Percentiles rank a stretch among this genome's conserved stretches.
These are phyloP conservation scores for Mus pahari DNA, from an alignment of 2,113 vertebrate species.

Conservation along the genomic window DNA sequence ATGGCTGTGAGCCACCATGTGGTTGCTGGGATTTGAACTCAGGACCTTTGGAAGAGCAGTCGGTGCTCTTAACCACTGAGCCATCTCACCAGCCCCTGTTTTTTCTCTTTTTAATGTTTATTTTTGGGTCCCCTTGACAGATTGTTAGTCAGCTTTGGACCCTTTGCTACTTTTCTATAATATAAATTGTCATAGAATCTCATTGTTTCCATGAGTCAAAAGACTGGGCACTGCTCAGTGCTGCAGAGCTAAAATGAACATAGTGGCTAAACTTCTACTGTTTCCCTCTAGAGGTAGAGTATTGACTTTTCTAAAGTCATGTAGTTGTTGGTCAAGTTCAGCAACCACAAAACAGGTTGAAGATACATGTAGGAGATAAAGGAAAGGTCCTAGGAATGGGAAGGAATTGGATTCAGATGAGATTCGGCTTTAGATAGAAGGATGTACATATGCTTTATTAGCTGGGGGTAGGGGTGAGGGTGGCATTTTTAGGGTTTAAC, in stretches of 20 bases:
- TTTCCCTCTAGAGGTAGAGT: background rate
- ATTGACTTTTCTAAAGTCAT: background rate
- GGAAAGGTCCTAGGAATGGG: background rate
- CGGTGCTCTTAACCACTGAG: no score
- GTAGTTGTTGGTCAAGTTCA: background rate
- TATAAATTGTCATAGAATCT: background rate
- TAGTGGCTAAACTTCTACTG: background rate
- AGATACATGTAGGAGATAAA: background rate
- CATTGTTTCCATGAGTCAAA: background rate
- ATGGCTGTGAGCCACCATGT: no score
- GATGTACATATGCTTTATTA: background rate
- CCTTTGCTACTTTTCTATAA: slow-evolving; percentile 5
- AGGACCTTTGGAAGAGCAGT: no score
- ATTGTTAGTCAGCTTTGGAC: background rate
- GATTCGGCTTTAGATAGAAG: background rate
- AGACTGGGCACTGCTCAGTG: background rate
- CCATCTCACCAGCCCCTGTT: no score
- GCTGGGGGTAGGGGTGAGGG: background rate
- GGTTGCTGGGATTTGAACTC: no score
- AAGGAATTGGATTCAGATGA: background rate
- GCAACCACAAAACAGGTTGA: background rate
- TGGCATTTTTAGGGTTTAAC: background rate
- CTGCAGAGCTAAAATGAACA: background rate
- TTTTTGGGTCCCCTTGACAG: background rate
- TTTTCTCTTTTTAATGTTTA: background rate